Evolutionary conservation across 2,797 vertebrate species (phyloP), one percentile per base, ranked within the genome.

Genomic region (Allobates femoralis): DNA sequence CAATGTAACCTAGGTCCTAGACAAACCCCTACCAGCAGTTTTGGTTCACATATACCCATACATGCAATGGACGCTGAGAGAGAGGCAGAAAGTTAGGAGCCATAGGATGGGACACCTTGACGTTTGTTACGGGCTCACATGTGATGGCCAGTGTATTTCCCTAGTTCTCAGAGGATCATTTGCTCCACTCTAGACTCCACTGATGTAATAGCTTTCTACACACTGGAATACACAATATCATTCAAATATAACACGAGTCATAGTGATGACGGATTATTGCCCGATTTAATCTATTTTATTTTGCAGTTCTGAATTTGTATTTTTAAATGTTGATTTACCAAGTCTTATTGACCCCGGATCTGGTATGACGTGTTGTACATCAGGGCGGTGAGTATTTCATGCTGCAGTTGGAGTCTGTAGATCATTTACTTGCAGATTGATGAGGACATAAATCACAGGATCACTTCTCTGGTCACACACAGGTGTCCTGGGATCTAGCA

Each of bases 401-500:
- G 71, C 23, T 26, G 4, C 21, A 46, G 19, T 50, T n/a, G 7
- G 23, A 74, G 21, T 26, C 10, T 26, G 71, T 74, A 6, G 23
- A 14, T 26, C 26, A 0, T 46, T 74, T 46, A 50, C 41, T 73
- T 46, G 69, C 32, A 26, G 34, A 73, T 46, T 41, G 23, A 46
- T 50, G n/a, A 26, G 16, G 37, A 16, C 71, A 74, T 74, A 74
- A 74, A 74, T 74, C 71, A 74, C 5, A 74, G 14, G 19, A 26
- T 26, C 41, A 50, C 41, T 16, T 50, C 23, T 74, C n/a, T 50
- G 46, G 14, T 74, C 69, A 74, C 37, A 50, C 37, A 37, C 21
- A 26, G 37, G 41, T 50, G 41, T 74, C 71, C 50, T 41, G 21
- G 67, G 21, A 23, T 74, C 7, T n/a, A 50, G 41, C 71, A 50